A percentile compares a stretch with the other conserved stretches of the same genome.
Conservation (phyloP, 2,888 invertebrate species). For the Dermolepida albohirtum region DNA sequence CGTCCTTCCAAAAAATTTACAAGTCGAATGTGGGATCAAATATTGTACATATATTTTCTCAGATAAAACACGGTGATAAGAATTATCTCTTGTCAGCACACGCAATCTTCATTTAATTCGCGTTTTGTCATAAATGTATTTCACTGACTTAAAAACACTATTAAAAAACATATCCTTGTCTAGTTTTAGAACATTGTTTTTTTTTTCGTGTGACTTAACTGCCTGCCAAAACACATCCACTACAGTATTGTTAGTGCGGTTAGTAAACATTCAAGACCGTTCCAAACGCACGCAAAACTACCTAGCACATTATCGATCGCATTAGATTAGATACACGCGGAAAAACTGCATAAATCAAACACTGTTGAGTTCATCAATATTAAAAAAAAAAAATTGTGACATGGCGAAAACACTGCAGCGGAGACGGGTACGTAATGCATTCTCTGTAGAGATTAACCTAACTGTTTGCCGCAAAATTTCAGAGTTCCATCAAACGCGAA, state of each 20-base stretch:
- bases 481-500: slow-evolving; percentile 64
- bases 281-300: slow-evolving; percentile 29
- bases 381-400: slow-evolving; percentile 21
- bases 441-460: slow-evolving; percentile 6
- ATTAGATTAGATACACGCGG: slow-evolving; percentile 15
- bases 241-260: slow-evolving; percentile 40
- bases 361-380: slow-evolving; percentile 3
- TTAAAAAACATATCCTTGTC: slow-evolving; percentile 39
- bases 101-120: slow-evolving; percentile 28
- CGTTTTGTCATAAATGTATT: slow-evolving; percentile 11
- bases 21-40: slow-evolving; percentile 24
- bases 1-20: slow-evolving; percentile 21
- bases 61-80: slow-evolving; percentile 38
- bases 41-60: slow-evolving; percentile 30
- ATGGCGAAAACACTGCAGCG: slow-evolving; percentile 44
- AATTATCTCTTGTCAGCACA: slow-evolving; percentile 34
- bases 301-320: slow-evolving; percentile 24
- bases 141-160: slow-evolving; percentile 16
- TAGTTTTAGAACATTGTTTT: slow-evolving; percentile 43
- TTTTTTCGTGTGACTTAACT: slow-evolving; percentile 37
- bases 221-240: slow-evolving; percentile 42
- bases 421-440: slow-evolving; percentile 40
- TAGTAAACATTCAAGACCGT: slow-evolving; percentile 40
- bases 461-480: slow-evolving; percentile 44
- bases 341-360: neutral